Base-by-base conservation (phyloP, 2,888 invertebrate genomes). In the Epicampocera succincta region DNA sequence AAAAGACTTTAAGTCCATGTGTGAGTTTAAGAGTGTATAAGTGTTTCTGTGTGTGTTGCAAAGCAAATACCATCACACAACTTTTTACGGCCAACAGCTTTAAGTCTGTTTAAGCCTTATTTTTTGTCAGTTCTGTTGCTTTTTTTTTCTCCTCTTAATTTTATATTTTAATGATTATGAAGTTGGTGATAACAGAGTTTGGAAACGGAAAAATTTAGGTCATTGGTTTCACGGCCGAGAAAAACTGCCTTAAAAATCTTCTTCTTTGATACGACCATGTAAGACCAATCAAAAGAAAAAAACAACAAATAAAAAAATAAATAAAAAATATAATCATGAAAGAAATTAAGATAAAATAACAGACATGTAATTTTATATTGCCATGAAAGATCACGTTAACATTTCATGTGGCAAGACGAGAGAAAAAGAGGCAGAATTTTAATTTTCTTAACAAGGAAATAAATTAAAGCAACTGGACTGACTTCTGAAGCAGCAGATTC, bases 51-150 rank as follows among this genome's bases (percentile, higher is more conserved):
- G 58, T 71, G 25, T 29, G 0, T 38, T 44, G n/a, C 71, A 60
- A 69, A 74, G 71, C 68, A 82, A 78, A 82, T 77, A 69, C 77
- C 77, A 82, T 82, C 81, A 74, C 56, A 82, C 72, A 82, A 78
- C 82, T 82, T 54, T 80, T 74, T 78, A 82, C 58, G 52, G 65
- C 71, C 73, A 77, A 82, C 65, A 78, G 77, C 52, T 74, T 82
- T 74, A 48, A 71, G 74, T 69, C 50, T 66, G 19, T 65, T 58
- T 48, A 8, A 50, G 17, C 29, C 60, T 9, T 29, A 17, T n/a
- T 48, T 63, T 19, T 54, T 54, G n/a, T 54, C 21, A 29, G 17
- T 17, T 60, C 33, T 33, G 33, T 33, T 33, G 33, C 33, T 40
- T 71, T 29, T 48, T 46, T 52, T 74, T 76, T 61, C 11, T 8